Conservation (phyloP, 30 jellyfish, hydroid and myxozoan genomes). For the Chironex yamaguchii region DNA sequence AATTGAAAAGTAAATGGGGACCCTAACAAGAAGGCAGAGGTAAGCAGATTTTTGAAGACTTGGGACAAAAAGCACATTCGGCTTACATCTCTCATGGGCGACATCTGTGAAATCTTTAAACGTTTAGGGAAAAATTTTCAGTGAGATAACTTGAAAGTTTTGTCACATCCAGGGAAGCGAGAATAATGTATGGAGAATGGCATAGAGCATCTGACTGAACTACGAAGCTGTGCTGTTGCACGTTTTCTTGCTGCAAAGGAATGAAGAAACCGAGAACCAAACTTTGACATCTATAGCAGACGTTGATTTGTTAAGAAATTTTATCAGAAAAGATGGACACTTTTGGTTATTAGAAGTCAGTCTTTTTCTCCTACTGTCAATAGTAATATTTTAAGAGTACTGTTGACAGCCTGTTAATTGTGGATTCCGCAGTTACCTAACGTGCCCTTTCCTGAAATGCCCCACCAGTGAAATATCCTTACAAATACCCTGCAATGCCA, state of each 20-base stretch:
- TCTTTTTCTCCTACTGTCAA: no score
- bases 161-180: neutral
- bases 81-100: conserved; percentile 60
- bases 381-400: neutral
- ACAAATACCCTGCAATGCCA: neutral
- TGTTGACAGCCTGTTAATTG: conserved; percentile 21
- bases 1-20: conserved; percentile 16
- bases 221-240: neutral
- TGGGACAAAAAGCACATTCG: conserved; percentile 37
- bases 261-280: conserved; percentile 12
- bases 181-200: conserved; percentile 11
- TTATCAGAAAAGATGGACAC: neutral
- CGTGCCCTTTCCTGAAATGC: conserved; percentile 31
- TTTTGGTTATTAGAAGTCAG: neutral
- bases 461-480: conserved; percentile 26
- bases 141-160: neutral
- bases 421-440: conserved; percentile 4
- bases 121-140: conserved; percentile 8
- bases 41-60: conserved; percentile 27
- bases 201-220: conserved; percentile 52
- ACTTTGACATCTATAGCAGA: conserved; percentile 6
- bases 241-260: neutral
- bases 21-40: conserved; percentile 42
- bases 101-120: conserved; percentile 40
- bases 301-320: neutral